phyloP scores from a whole-genome alignment of 2,797 vertebrate species.

The Acanthiza pusilla region DNA sequence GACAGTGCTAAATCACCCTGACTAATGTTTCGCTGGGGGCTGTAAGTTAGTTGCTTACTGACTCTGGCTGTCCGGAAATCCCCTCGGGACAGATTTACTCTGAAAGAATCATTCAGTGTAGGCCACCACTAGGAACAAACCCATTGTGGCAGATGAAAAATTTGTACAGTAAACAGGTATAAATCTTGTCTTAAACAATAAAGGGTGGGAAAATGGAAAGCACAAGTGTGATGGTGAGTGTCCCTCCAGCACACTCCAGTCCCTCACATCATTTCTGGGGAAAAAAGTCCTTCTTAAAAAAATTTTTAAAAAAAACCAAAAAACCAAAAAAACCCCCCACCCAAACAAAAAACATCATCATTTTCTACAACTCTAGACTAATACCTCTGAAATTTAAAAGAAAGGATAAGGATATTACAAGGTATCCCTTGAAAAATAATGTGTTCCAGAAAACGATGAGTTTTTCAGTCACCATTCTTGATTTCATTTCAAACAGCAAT shows the following conservation, averaged over 20 bases:
- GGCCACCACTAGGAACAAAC: conserved; percentile 33
- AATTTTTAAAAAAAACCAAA: neutral
- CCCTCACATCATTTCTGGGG: neutral
- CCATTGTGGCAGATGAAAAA: conserved; percentile 36
- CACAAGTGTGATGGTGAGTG: neutral
- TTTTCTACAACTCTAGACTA: neutral
- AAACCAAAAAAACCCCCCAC: too few relatives aligned
- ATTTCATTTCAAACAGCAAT: neutral
- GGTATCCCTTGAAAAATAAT: neutral
- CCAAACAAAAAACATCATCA: too few relatives aligned
- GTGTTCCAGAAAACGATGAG: neutral
- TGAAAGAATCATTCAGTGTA: conserved; percentile 33
- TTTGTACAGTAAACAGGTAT: conserved; percentile 50
- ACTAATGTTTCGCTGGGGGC: conserved; percentile 30
- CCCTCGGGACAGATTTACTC: conserved; percentile 61
- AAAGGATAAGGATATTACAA: neutral
- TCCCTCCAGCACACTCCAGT: neutral
- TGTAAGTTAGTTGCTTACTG: conserved; percentile 29
- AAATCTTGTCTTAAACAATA: conserved; percentile 60
- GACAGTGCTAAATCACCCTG: conserved; percentile 28
- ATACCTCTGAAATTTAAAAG: neutral
- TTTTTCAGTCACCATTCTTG: neutral
- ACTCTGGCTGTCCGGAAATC: conserved; percentile 58
- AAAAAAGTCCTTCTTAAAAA: neutral
- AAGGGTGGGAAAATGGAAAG: neutral